Evolutionary conservation across 37 sponge, comb jelly and placozoan genomes (phyloP).

Genomic region (Geodia barretti): DNA sequence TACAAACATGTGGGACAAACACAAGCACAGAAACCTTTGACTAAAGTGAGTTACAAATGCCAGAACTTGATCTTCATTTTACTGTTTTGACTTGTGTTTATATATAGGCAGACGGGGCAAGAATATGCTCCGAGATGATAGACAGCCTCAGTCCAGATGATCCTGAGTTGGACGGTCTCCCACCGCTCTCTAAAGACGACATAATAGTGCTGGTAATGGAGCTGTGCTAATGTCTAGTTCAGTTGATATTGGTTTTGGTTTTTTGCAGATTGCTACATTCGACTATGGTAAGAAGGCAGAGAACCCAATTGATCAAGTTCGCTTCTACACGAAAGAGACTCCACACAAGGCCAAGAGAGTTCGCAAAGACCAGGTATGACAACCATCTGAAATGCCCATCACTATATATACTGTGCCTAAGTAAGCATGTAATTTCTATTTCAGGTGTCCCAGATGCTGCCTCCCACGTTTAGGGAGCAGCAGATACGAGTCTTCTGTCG

Average conservation of each 20-base stretch:
- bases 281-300: constrained; percentile 83
- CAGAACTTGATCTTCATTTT: no score
- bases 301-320: constrained; percentile 84
- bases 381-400: no score
- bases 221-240: no score
- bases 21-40: background rate
- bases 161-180: constrained; percentile 16
- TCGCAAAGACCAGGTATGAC: constrained; percentile 76
- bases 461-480: constrained; percentile 70
- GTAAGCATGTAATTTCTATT: no score
- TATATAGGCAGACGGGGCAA: constrained; percentile 1
- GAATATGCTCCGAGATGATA: constrained; percentile 24
- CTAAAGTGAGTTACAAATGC: background rate
- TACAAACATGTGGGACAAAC: constrained; percentile 86
- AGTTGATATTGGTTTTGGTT: no score
- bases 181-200: constrained; percentile 21
- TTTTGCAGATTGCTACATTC: constrained; percentile 70
- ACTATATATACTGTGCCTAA: no score
- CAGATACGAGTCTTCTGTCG: constrained; percentile 72
- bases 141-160: background rate
- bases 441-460: constrained; percentile 86
- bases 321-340: constrained; percentile 79
- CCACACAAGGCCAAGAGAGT: constrained; percentile 74
- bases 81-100: no score
- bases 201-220: constrained; percentile 51